Evolutionary conservation across 2,113 vertebrate genomes (phyloP).

Genomic region (Mungos mungo): DNA sequence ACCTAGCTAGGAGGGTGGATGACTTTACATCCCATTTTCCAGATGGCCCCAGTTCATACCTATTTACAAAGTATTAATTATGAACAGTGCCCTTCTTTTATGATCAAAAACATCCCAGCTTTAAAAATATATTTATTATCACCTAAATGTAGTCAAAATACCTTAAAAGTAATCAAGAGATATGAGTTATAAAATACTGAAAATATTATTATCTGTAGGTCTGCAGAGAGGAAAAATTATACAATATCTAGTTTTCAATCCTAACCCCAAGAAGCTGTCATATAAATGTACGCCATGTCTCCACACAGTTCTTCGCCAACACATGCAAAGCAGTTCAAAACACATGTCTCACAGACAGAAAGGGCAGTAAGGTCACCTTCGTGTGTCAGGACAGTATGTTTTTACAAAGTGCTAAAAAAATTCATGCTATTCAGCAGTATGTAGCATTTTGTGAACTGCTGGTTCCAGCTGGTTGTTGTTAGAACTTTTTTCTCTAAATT

Average conservation of each 20-base stretch:
- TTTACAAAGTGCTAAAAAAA: slow-evolving; percentile 49
- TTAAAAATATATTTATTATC: not conserved
- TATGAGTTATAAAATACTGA: not conserved
- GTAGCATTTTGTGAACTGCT: not conserved
- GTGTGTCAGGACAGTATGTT: not conserved
- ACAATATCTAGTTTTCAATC: not conserved
- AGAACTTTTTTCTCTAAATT: slow-evolving; percentile 2
- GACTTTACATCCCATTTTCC: not conserved
- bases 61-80: slow-evolving; percentile 1
- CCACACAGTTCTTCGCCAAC: not conserved
- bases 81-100: not conserved
- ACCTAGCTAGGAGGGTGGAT: not conserved
- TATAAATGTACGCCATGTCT: not conserved
- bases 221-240: not conserved
- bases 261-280: not conserved
- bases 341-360: slow-evolving; percentile 43
- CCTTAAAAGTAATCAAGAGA: not conserved
- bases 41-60: not conserved
- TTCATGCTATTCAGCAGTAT: not conserved
- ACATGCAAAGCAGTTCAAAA: slow-evolving; percentile 22
- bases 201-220: not conserved
- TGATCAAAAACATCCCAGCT: not conserved
- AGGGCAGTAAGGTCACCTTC: not conserved
- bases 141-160: not conserved
- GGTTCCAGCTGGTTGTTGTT: slow-evolving; percentile 10